Conservation (phyloP, 1,140 invertebrate genomes). For the Diabrotica undecimpunctata region DNA sequence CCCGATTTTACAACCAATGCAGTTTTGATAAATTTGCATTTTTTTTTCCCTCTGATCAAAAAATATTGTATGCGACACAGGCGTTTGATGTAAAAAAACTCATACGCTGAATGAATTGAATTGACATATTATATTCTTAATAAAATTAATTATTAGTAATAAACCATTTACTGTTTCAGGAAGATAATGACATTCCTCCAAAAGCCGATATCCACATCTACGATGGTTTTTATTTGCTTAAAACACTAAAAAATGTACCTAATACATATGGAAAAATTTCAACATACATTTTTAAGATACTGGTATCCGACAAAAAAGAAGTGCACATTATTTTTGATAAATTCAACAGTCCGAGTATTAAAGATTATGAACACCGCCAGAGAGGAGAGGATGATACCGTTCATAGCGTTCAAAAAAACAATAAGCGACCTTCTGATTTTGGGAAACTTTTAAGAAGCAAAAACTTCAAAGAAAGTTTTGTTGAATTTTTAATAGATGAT, state of each 20-base stretch:
- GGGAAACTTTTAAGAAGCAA: slow-evolving; percentile 26
- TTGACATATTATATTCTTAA: too few species aligned
- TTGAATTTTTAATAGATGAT: slow-evolving; percentile 7
- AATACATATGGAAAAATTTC: slow-evolving; percentile 14
- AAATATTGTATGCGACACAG: too few species aligned
- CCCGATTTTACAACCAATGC: too few species aligned
- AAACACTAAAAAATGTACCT: slow-evolving; percentile 9
- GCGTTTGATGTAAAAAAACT: too few species aligned
- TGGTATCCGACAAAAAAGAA: slow-evolving; percentile 16
- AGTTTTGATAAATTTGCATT: too few species aligned
- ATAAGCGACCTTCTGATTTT: slow-evolving; percentile 28
- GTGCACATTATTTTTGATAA: slow-evolving; percentile 29
- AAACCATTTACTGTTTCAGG: too few species aligned
- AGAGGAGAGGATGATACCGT: slow-evolving; percentile 28
- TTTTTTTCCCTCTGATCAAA: too few species aligned
- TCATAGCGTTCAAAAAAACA: slow-evolving; percentile 25
- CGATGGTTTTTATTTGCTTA: slow-evolving; percentile 9
- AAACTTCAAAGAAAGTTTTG: slow-evolving; percentile 16
- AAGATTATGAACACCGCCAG: slow-evolving; percentile 36
- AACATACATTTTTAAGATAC: slow-evolving; percentile 15
- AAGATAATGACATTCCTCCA: not conserved
- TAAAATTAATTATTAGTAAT: too few species aligned
- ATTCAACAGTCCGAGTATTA: slow-evolving; percentile 34
- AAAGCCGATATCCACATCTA: slow-evolving; percentile 4
- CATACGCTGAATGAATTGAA: too few species aligned